Percentiles rank a stretch among this genome's conserved stretches.
Evolutionary conservation across 2,797 vertebrate species (phyloP).

Genomic region (Hipposideros larvatus): DNA sequence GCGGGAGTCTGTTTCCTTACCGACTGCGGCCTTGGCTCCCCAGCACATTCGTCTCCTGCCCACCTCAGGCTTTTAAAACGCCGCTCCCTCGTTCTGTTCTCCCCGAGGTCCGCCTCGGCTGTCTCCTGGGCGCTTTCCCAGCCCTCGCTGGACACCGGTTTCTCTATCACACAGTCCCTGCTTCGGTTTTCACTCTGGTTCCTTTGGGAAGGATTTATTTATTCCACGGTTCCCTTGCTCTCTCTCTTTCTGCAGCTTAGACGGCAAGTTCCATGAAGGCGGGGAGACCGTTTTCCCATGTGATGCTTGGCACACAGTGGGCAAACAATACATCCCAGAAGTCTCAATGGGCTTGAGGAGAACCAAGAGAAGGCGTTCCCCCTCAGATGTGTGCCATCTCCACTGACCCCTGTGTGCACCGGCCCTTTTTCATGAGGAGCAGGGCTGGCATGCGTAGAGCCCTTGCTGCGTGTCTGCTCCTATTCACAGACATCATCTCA

Average conservation of each 20-base stretch:
- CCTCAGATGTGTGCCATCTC: fast-evolving
- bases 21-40: fast-evolving
- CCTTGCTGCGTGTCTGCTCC: not conserved
- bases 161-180: not conserved
- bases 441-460: fast-evolving
- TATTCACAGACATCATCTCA: fast-evolving
- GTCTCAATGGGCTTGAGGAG: not conserved
- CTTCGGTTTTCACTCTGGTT: not conserved
- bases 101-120: no score
- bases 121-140: not conserved
- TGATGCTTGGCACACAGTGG: fast-evolving
- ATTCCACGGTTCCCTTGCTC: not conserved
- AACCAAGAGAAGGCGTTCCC: not conserved
- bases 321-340: fast-evolving
- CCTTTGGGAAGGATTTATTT: not conserved
- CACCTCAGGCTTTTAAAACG: no score
- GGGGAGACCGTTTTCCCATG: fast-evolving
- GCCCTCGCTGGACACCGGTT: no score
- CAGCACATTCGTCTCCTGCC: not conserved
- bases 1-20: not conserved
- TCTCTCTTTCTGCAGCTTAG: not conserved
- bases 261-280: not conserved
- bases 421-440: not conserved
- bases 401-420: fast-evolving
- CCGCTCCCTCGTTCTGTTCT: fast-evolving